Evolutionary conservation across 1,140 invertebrate species (phyloP).

Genomic region (Yoshiicerus persimilis): DNA sequence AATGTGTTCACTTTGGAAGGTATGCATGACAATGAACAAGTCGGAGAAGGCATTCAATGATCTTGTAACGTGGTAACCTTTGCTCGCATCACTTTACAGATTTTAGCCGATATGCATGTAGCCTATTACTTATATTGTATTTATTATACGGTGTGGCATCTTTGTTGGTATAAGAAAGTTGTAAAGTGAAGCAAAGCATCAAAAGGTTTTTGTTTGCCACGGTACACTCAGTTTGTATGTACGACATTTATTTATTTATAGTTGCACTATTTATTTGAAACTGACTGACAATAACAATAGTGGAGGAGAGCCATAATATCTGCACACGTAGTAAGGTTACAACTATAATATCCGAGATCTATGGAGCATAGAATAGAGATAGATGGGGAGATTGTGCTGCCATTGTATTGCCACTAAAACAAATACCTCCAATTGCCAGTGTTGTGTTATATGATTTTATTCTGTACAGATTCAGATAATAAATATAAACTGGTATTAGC

Average conservation of each 20-base stretch:
- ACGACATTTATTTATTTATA: not conserved
- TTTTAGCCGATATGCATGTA: too few relatives aligned
- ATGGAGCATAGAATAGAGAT: not conserved
- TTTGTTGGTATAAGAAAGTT: not conserved
- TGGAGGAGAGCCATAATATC: not conserved
- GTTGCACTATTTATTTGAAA: not conserved
- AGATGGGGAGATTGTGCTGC: not conserved
- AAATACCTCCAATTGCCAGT: not conserved
- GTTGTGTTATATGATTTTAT: not conserved
- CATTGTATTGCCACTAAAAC: not conserved
- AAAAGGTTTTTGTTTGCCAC: not conserved
- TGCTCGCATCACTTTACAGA: too few relatives aligned
- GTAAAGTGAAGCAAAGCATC: not conserved
- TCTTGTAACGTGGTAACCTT: not conserved
- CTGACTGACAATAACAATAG: not conserved
- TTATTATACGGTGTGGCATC: too few relatives aligned
- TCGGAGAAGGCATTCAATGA: not conserved
- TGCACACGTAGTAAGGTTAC: not conserved
- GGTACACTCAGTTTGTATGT: not conserved
- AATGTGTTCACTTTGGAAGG: not conserved
- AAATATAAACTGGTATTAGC: not conserved
- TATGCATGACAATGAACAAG: not conserved
- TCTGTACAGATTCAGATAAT: not conserved
- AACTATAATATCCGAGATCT: not conserved
- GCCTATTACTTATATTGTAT: too few relatives aligned